Base-by-base conservation (phyloP, 2,888 invertebrate genomes). In the Leptinotarsa haldemani region DNA sequence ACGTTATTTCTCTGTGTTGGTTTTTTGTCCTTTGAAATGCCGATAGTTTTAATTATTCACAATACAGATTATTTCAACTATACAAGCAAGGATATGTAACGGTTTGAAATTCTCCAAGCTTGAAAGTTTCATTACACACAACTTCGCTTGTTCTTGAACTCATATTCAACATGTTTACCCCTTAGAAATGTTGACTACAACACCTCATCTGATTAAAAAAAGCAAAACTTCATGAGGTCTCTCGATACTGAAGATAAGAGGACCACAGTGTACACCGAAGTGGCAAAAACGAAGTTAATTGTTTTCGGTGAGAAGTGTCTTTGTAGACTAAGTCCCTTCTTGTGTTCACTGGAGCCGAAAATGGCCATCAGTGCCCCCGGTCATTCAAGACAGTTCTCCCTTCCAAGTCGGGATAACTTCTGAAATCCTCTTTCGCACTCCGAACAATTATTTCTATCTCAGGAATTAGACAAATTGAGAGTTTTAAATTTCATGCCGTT, bases 311-410 rank as follows among this genome's bases (percentile, higher is more conserved):
- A 63, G 65, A 70, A 74, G 70, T 76, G 74, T 76, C 75, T 77
- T 77, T 74, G 74, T 73, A 70, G 69, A 79, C 80, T 80, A 78
- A 82, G 82, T 80, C 81, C 80, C 80, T 82, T 82, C 81, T 81
- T 82, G 82, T 84, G 83, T 83, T 83, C 83, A 80, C 74, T 81
- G 79, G 77, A 78, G 83, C 83, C 76, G 83, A 84, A 84, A 84
- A 84, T 83, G 82, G 83, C 83, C 81, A 81, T 83, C 79, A 80
- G 78, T 78, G 83, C 82, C 82, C 82, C 80, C 81, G 83, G 84
- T 83, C 83, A 83, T 83, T 83, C 81, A 77, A 79, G 79, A 78
- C 81, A 78, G 79, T 78, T 77, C 77, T 70, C 74, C 68, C 73
- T 65, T 70, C 77, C 70, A 74, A 77, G 72, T 78, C 70, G 73